These are phyloP conservation scores for Gonatopus flavifemur DNA, from an alignment of 1,140 invertebrate genomes.

Conservation along the genomic window DNA sequence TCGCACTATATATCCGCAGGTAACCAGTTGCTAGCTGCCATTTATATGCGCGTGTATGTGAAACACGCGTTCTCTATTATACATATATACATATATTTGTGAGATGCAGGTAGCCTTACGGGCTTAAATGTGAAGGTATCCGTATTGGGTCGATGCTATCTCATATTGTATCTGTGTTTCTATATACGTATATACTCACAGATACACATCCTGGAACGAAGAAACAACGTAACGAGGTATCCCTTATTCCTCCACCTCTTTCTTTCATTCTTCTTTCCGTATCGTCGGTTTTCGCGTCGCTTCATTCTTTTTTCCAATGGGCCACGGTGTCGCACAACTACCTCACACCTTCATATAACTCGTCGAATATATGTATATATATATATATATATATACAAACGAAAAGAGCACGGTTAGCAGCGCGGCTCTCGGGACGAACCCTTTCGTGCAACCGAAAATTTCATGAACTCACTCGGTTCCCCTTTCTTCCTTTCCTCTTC, in stretches of 20 bases:
- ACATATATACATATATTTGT: conserved; percentile 1
- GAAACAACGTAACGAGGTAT: conserved; percentile 24
- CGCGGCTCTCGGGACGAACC: too few species aligned
- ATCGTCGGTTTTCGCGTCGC: neutral
- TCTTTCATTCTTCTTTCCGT: neutral
- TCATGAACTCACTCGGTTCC: conserved; percentile 7
- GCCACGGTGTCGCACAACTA: conserved; percentile 12
- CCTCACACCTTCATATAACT: too few species aligned
- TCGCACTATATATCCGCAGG: conserved; percentile 11
- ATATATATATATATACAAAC: conserved; percentile 29
- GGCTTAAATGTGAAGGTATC: conserved; percentile 21
- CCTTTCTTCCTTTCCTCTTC: conserved; percentile 7
- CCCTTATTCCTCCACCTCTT: conserved; percentile 5
- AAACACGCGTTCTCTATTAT: too few species aligned
- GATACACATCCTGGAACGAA: conserved; percentile 7
- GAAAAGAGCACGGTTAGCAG: conserved; percentile 13
- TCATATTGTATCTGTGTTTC: conserved; percentile 6
- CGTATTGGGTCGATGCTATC: conserved; percentile 31
- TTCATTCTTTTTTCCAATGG: conserved; percentile 3
- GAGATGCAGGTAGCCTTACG: conserved; percentile 7
- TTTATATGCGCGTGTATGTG: too few species aligned
- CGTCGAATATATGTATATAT: too few species aligned
- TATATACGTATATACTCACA: too few species aligned
- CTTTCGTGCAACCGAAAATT: conserved; percentile 22
- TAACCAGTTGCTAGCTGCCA: conserved; percentile 1